Evolutionary conservation across 1,140 invertebrate species (phyloP).

Genomic region (Druon quercuslanigerum): DNA sequence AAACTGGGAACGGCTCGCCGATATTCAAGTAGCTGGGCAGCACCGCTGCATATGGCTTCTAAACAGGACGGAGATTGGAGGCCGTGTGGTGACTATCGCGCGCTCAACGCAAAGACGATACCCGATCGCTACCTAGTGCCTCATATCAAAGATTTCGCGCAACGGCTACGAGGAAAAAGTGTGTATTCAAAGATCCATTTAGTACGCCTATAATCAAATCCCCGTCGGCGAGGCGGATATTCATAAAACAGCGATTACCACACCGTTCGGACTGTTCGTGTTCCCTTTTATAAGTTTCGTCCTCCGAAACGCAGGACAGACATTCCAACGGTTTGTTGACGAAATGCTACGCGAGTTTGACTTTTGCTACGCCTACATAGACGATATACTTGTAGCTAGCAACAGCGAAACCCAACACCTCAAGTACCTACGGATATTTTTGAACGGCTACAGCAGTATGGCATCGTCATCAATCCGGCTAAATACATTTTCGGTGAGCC

Average conservation of each 20-base stretch:
- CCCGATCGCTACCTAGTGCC: not conserved
- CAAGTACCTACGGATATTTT: not conserved
- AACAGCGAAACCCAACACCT: not conserved
- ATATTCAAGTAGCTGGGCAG: not conserved
- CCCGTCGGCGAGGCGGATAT: conserved; percentile 17
- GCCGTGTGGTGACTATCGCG: conserved; percentile 19
- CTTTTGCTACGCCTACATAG: conserved; percentile 24
- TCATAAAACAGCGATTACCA: not conserved
- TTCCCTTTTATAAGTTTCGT: too few relatives aligned
- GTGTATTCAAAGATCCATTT: conserved; percentile 30
- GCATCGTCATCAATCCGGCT: not conserved
- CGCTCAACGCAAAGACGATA: not conserved
- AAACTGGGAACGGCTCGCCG: conserved; percentile 2
- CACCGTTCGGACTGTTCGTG: not conserved
- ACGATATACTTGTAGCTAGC: not conserved
- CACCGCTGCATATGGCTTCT: not conserved
- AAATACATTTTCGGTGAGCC: not conserved
- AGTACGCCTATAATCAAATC: conserved; percentile 22
- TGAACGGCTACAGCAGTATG: not conserved
- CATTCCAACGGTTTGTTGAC: conserved; percentile 3
- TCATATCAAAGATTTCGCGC: not conserved
- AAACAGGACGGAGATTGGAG: not conserved
- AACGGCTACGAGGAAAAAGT: not conserved
- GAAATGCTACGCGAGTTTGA: not conserved
- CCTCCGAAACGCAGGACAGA: too few relatives aligned